Conservation (phyloP, 2,888 invertebrate species). For the Orchesellides sinensis region DNA sequence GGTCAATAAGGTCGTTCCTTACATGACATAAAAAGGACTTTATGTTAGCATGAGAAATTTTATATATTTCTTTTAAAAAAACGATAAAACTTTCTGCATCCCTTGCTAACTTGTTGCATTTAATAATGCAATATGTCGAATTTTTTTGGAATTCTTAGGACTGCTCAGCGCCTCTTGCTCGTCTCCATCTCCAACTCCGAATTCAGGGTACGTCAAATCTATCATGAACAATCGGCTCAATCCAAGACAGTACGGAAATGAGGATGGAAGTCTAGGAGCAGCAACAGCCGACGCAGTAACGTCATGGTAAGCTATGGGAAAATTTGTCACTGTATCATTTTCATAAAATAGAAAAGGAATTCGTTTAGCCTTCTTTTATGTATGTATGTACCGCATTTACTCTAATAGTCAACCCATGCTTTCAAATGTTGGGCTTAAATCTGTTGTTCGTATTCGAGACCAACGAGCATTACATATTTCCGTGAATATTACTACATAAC, state of each 20-base stretch:
- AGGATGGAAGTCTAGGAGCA: constrained; percentile 25
- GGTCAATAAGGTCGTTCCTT: too few relatives aligned
- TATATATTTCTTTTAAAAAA: constrained; percentile 49
- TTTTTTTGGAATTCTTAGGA: constrained; percentile 62
- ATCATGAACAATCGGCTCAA: constrained; percentile 38
- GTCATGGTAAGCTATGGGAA: constrained; percentile 44
- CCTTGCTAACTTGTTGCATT: constrained; percentile 59
- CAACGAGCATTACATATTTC: too few relatives aligned
- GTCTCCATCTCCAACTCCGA: constrained; percentile 49
- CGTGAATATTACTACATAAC: too few relatives aligned
- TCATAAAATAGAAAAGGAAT: too few relatives aligned
- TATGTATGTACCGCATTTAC: too few relatives aligned
- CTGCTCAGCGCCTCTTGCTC: constrained; percentile 73
- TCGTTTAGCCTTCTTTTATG: too few relatives aligned
- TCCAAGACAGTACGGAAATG: constrained; percentile 47
- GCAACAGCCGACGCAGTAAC: background rate
- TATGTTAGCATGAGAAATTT: constrained; percentile 11
- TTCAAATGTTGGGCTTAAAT: too few relatives aligned
- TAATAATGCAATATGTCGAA: background rate
- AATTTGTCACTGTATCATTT: background rate
- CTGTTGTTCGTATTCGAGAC: too few relatives aligned
- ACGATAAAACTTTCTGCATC: constrained; percentile 34
- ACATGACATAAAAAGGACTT: constrained; percentile 3
- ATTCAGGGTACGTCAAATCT: constrained; percentile 49
- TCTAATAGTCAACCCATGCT: too few relatives aligned